phyloP scores from a whole-genome alignment of 2,888 invertebrate genomes.

The Hipparchia sbordonii region DNA sequence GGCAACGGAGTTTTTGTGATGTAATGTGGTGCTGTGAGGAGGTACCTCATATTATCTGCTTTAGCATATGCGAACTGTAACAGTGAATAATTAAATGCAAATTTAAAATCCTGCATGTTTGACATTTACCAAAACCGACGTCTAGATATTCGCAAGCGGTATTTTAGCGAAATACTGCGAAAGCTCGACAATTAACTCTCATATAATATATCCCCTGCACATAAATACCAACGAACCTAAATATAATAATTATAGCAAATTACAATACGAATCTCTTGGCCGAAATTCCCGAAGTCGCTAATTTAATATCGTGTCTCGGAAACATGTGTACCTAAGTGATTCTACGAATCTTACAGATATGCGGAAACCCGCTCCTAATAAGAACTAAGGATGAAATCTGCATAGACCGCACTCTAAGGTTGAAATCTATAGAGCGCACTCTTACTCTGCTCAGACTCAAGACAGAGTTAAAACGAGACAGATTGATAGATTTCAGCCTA shows the following conservation, averaged over 20 bases:
- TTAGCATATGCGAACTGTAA: not conserved
- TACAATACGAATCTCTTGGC: conserved; percentile 44
- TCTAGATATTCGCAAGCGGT: conserved; percentile 34
- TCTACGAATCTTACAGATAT: conserved; percentile 24
- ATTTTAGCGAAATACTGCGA: conserved; percentile 41
- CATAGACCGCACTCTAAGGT: too few relatives aligned
- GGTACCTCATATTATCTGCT: too few relatives aligned
- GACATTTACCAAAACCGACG: conserved; percentile 29
- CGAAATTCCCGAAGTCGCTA: conserved; percentile 33
- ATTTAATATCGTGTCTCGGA: conserved; percentile 28
- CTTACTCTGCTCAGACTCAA: too few relatives aligned
- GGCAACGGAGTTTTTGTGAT: too few relatives aligned
- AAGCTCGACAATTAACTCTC: conserved; percentile 46
- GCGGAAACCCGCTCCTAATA: conserved; percentile 10
- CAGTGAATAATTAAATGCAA: conserved; percentile 25
- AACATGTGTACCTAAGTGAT: conserved; percentile 25
- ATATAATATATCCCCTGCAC: conserved; percentile 14
- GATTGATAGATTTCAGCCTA: too few relatives aligned
- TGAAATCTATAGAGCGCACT: too few relatives aligned
- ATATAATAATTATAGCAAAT: conserved; percentile 48
- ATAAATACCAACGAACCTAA: conserved; percentile 42
- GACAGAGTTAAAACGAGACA: too few relatives aligned
- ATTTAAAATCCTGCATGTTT: conserved; percentile 18
- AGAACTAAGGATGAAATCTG: not conserved
- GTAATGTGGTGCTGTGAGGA: too few relatives aligned